These are phyloP conservation scores for Ectemnius lituratus DNA, from an alignment of 2,888 invertebrate genomes.

Conservation along the genomic window DNA sequence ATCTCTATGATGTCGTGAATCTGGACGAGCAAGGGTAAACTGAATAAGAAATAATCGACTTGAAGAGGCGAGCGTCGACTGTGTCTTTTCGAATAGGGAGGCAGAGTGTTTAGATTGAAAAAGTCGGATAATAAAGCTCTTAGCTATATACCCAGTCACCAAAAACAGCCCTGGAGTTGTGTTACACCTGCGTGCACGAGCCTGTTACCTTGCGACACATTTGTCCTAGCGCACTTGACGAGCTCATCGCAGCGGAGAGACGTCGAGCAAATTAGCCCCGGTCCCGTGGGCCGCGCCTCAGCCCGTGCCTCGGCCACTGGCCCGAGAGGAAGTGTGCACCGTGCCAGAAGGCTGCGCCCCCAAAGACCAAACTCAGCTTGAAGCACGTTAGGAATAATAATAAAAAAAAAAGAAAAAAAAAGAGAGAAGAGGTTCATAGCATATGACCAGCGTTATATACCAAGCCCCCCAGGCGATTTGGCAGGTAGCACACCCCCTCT, in stretches of 20 bases:
- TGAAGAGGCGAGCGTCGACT: slow-evolving; percentile 31
- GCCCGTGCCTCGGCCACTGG: too few relatives aligned
- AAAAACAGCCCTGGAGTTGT: slow-evolving; percentile 49
- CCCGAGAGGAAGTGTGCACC: not conserved
- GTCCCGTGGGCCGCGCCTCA: too few relatives aligned
- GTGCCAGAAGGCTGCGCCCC: not conserved
- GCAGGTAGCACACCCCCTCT: not conserved
- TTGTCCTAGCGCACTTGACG: slow-evolving; percentile 45
- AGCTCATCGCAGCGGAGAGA: slow-evolving; percentile 36
- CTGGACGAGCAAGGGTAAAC: slow-evolving; percentile 45
- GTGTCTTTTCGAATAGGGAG: slow-evolving; percentile 11
- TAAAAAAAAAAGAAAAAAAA: too few relatives aligned
- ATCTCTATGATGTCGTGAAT: not conserved
- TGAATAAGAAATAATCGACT: slow-evolving; percentile 43
- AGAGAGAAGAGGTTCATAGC: not conserved
- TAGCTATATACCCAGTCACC: slow-evolving; percentile 47
- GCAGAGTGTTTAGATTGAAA: slow-evolving; percentile 26
- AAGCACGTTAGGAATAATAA: not conserved
- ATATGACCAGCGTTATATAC: not conserved
- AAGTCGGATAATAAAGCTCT: slow-evolving; percentile 52
- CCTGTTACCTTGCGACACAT: slow-evolving; percentile 45
- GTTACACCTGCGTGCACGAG: slow-evolving; percentile 56
- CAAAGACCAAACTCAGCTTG: not conserved
- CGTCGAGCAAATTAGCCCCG: slow-evolving; percentile 49
- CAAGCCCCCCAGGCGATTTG: not conserved